Evolutionary conservation across 1,140 invertebrate species (phyloP).

Genomic region (Diachasma alloeum): DNA sequence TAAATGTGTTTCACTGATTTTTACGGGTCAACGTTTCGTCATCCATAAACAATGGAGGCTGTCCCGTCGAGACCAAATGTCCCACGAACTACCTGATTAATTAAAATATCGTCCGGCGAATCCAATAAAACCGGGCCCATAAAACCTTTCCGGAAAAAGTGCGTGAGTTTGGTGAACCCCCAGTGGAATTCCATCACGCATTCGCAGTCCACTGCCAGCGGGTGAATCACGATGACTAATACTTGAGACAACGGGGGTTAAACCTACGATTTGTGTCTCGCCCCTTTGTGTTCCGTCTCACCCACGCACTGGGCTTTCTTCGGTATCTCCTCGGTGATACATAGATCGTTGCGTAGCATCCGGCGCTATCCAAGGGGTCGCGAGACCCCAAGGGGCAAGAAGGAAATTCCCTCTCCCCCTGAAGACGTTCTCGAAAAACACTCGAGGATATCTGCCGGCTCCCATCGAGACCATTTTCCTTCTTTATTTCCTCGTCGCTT

Average conservation of each 20-base stretch:
- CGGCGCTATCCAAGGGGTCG: neutral
- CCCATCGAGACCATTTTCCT: constrained; percentile 4
- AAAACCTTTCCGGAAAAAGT: neutral
- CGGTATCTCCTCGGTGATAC: neutral
- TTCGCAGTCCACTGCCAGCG: neutral
- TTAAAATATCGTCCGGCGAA: neutral
- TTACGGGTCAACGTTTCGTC: no score
- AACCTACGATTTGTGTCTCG: neutral
- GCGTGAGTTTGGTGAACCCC: neutral
- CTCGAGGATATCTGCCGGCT: neutral
- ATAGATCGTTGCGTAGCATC: constrained; percentile 1
- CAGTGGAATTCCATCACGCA: constrained; percentile 11
- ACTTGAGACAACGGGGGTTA: neutral
- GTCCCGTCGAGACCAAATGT: no score
- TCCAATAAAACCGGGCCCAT: neutral
- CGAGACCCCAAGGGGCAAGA: neutral
- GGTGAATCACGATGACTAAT: constrained; percentile 31
- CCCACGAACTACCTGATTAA: neutral
- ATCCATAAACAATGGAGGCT: no score
- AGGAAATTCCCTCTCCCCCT: neutral
- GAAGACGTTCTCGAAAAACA: neutral
- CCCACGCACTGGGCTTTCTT: neutral
- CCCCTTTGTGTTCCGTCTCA: neutral
- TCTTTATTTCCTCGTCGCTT: neutral
- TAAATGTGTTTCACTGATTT: no score